A percentile compares a stretch with the other conserved stretches of the same genome.
Evolutionary conservation across 2,113 vertebrate species (phyloP).

Genomic region (Ceuthmochares aereus): DNA sequence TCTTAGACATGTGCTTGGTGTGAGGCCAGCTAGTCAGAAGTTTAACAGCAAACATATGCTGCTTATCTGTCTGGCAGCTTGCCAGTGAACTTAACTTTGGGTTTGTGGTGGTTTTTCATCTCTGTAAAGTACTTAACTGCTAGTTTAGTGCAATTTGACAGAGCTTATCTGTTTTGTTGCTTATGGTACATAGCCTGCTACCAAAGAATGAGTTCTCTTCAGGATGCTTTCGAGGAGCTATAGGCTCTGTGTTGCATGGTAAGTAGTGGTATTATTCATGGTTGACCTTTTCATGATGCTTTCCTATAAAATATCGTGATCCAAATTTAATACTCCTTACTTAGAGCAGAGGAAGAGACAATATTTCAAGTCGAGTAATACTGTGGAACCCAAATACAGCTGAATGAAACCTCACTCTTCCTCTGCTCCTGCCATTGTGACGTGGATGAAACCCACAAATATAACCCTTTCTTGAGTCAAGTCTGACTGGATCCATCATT

Average conservation of each 20-base stretch:
- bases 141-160: neutral
- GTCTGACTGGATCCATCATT: conserved; percentile 1
- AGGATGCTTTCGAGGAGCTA: neutral
- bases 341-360: conserved; percentile 5
- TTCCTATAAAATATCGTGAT: neutral
- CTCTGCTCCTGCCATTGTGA: neutral
- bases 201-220: neutral
- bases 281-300: conserved; percentile 9
- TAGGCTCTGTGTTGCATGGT: neutral
- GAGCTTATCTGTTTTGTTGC: neutral
- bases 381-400: neutral
- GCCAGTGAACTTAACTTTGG: neutral
- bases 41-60: neutral
- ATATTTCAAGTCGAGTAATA: neutral
- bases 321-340: conserved; percentile 1
- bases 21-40: conserved; percentile 27
- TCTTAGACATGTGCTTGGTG: conserved; percentile 30
- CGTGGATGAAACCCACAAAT: neutral
- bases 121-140: neutral
- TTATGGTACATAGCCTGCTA: neutral
- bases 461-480: neutral
- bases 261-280: neutral
- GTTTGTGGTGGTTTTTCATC: neutral
- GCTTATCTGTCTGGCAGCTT: conserved; percentile 22
- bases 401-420: conserved; percentile 41